Evolutionary conservation across 2,888 invertebrate genomes (phyloP), one percentile per base, ranked within the genome.

Genomic region (Neoascia interrupta): DNA sequence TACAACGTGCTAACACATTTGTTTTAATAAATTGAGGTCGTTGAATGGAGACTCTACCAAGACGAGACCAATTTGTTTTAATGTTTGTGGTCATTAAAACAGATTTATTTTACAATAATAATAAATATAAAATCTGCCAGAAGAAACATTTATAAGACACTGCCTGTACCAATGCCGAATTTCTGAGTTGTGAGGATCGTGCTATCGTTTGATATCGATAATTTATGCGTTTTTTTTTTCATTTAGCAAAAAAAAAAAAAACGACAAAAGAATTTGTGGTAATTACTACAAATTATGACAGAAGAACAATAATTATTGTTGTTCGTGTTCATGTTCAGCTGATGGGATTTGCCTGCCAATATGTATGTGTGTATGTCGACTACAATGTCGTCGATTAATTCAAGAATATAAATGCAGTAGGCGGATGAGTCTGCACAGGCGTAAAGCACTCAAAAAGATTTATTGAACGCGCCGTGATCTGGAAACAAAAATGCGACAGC

Each of bases 391-490:
- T 18, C 56, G 61, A 73, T 79, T 79, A 73, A 73, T 73, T 73
- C 66, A 49, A 56, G 69, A 72, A 72, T 63, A 58, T 41, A 72
- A 60, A 66, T 56, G 26, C 60, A 73, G 79, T 79, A 79, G 79
- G 79, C 79, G 79, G 73, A 61, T 68, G 41, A 66, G 53, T 37
- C 54, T n/a, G n/a, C n/a, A n/a, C n/a, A n/a, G n/a, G n/a, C n/a
- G n/a, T n/a, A 26, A 53, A 61, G 45, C 56, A 19, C 31, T 36
- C 66, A 47, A 51, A 18, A 79, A 79, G 79, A 79, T 79, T 79
- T 79, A 79, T 79, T 54, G 79, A 68, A 73, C 60, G 45, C 34
- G 60, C 53, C 66, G 76, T 79, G 76, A 79, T 79, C 76, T 72
- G 72, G 45, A 73, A 66, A 72, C 60, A 15, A 66, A 79, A 79